Evolutionary conservation across 2,113 vertebrate genomes (phyloP), one percentile per base, ranked within the genome.

Genomic region (Pterocles burchelli): DNA sequence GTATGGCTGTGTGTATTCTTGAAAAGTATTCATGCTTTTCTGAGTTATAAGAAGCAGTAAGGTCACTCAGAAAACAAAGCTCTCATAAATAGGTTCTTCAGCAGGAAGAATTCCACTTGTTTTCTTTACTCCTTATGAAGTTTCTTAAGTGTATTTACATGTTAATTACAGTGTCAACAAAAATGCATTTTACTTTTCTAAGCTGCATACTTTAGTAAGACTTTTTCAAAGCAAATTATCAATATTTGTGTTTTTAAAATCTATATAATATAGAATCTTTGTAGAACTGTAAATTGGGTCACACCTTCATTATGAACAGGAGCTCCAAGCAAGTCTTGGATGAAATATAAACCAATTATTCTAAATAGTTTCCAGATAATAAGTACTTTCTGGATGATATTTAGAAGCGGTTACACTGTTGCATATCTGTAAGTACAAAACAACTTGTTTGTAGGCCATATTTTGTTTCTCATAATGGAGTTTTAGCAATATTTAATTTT

Each of bases 381-480:
- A 43, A 68, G 5, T 49, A 13, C 18, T 63, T 63, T 72, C n/a
- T 72, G 62, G 70, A 8, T 43, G 70, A 7, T 61, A 57, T 49
- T 91, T 41, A 61, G 45, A 38, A 90, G 31, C 33, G 36, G 21
- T 92, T 62, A 59, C 34, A 51, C 25, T 34, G 31, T n/a, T 43
- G 66, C 45, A 43, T 75, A 48, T 93, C 93, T 62, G 25, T 58
- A 93, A 95, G 62, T 91, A 93, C 91, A 96, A 93, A 97, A 87
- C 95, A 86, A 51, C 63, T 61, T 19, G 3, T 4, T 55, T 63
- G 14, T 8, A 46, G 41, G 18, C 85, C 5, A 1, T 16, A 24
- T 66, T 62, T 91, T n/a, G 17, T 63, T 63, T 55, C 88, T 85
- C 10, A 4, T 66, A 46, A 24, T 10, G 80, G 33, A 63, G 63